Conservation (phyloP, 2,888 invertebrate species). For the Melanostoma scalare region DNA sequence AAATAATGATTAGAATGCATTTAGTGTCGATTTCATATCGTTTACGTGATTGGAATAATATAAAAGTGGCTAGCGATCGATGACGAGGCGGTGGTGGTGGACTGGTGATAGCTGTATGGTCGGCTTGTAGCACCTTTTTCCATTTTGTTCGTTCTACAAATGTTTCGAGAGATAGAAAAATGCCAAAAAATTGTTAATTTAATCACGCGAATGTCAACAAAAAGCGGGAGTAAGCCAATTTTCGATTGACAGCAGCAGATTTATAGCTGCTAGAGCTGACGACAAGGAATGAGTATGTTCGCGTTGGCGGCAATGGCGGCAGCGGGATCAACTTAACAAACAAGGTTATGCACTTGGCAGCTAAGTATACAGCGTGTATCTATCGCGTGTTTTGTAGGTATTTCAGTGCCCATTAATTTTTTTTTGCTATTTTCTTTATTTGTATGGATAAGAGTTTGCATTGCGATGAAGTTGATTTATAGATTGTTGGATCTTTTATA, state of each 20-base stretch:
- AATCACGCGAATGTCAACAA: conserved; percentile 52
- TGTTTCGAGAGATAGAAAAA: conserved; percentile 12
- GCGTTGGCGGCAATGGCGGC: neutral
- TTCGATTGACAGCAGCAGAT: conserved; percentile 56
- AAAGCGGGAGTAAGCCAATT: conserved; percentile 30
- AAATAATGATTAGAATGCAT: conserved; percentile 56
- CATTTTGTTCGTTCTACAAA: conserved; percentile 14
- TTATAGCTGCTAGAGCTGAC: conserved; percentile 35
- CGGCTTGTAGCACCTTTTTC: conserved; percentile 6
- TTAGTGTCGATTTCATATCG: conserved; percentile 64
- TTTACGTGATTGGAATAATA: conserved; percentile 56
- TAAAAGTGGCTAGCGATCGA: neutral
- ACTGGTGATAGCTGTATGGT: neutral
- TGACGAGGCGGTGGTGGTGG: conserved; percentile 1
- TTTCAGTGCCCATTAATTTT: neutral
- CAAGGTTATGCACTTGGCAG: conserved; percentile 59
- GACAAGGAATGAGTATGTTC: conserved; percentile 16
- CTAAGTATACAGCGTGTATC: conserved; percentile 34
- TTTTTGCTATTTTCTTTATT: neutral
- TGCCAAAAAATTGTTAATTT: conserved; percentile 57
- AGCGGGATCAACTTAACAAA: conserved; percentile 1
- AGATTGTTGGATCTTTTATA: conserved; percentile 20
- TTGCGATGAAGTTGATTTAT: conserved; percentile 38
- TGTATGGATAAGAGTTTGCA: conserved; percentile 19
- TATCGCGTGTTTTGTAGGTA: conserved; percentile 46